These are phyloP conservation scores for Diacarnus erythraeanus DNA, from an alignment of 37 sponge, comb jelly and placozoan genomes.

Conservation along the genomic window DNA sequence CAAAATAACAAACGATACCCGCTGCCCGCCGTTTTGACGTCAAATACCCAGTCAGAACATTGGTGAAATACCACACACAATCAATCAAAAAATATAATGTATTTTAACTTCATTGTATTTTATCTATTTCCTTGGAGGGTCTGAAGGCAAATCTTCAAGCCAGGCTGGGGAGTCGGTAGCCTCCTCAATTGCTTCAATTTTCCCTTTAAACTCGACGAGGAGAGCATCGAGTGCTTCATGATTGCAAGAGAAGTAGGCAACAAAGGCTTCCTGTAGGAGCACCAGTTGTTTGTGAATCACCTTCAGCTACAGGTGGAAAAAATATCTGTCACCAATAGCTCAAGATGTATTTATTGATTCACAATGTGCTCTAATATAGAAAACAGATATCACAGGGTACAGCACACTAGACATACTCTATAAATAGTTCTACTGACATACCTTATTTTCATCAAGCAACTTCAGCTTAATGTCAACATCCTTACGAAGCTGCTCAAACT, in stretches of 20 bases:
- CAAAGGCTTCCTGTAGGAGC: constrained; percentile 71
- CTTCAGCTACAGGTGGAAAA: constrained; percentile 71
- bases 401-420: not conserved
- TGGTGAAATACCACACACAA: no score
- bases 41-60: no score
- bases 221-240: constrained; percentile 54
- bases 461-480: constrained; percentile 91
- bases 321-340: not conserved
- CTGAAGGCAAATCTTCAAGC: constrained; percentile 71
- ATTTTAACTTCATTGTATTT: no score
- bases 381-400: not conserved
- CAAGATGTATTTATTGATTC: not conserved
- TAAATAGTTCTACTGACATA: constrained; percentile 11
- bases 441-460: constrained; percentile 91
- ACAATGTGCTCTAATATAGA: not conserved
- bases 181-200: constrained; percentile 42
- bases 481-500: constrained; percentile 79
- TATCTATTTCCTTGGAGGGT: no score
- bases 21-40: no score
- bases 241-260: constrained; percentile 81
- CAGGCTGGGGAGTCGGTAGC: constrained; percentile 49
- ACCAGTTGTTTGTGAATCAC: constrained; percentile 83
- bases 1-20: no score
- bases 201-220: constrained; percentile 59
- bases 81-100: no score